A percentile compares a stretch with the other conserved stretches of the same genome.
Evolutionary conservation across 2,888 invertebrate species (phyloP).

Genomic region (Pycnomerus fuliginosus): DNA sequence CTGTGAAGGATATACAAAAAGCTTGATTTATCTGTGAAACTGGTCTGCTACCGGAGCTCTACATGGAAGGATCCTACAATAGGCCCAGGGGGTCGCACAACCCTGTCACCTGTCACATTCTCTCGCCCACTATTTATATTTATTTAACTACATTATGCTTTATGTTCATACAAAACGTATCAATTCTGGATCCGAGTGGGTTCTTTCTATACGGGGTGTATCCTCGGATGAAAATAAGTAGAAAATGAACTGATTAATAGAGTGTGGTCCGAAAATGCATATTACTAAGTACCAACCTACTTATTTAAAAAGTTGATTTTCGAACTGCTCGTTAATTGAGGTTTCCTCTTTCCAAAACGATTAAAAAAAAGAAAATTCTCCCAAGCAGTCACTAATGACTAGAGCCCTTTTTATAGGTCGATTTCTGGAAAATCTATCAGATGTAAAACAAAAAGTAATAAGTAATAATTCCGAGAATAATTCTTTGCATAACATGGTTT

Average conservation of each 20-base stretch:
- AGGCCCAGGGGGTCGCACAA: conserved; percentile 40
- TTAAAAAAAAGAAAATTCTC: no score
- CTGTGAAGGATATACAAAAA: no score
- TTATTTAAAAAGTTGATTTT: background rate
- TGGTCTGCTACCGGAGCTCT: conserved; percentile 40
- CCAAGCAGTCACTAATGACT: no score
- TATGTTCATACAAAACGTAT: conserved; percentile 41
- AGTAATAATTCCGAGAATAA: no score
- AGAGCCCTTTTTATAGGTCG: no score
- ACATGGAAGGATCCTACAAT: conserved; percentile 35
- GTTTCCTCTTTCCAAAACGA: background rate
- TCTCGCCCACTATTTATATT: conserved; percentile 47
- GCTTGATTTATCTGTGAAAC: conserved; percentile 44
- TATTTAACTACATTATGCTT: conserved; percentile 42
- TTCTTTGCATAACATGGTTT: no score
- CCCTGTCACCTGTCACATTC: conserved; percentile 47
- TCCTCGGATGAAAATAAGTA: no score
- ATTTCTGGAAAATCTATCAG: no score
- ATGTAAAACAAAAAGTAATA: no score
- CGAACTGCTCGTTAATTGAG: background rate
- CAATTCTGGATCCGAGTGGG: conserved; percentile 37
- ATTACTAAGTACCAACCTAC: background rate
- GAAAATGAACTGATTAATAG: no score
- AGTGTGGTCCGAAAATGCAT: no score
- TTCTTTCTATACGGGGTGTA: no score